Percentiles rank a stretch among this genome's conserved stretches.
phyloP scores from a whole-genome alignment of 1,140 invertebrate genomes.

The Zaprionus ghesquierei region DNA sequence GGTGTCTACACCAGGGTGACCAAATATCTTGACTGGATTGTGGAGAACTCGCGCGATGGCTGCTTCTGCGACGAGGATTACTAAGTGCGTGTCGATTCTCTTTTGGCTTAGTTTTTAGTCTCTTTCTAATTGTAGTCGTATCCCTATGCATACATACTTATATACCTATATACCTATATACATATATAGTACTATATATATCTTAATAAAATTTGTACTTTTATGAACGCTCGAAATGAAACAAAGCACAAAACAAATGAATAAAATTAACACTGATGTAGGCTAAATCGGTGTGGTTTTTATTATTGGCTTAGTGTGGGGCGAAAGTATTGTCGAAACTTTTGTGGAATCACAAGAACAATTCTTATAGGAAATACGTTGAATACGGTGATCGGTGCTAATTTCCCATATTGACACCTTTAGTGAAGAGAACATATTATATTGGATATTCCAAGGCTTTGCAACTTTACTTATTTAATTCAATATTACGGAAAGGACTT shows the following conservation, averaged over 20 bases:
- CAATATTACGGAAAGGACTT: too few relatives aligned
- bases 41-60: constrained; percentile 88
- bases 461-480: too few relatives aligned
- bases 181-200: constrained; percentile 24
- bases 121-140: constrained; percentile 48
- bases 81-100: constrained; percentile 32
- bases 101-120: constrained; percentile 51
- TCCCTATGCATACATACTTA: constrained; percentile 39
- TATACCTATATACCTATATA: constrained; percentile 38
- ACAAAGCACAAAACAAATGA: constrained; percentile 41
- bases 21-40: constrained; percentile 90
- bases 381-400: neutral
- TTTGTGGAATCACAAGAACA: neutral
- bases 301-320: neutral
- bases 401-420: neutral
- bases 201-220: constrained; percentile 49
- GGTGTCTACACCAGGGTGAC: constrained; percentile 92
- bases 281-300: constrained; percentile 27
- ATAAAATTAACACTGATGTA: constrained; percentile 63
- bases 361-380: neutral
- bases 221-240: constrained; percentile 35
- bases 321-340: neutral
- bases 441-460: too few relatives aligned
- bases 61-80: constrained; percentile 87
- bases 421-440: neutral